A percentile compares a stretch with the other conserved stretches of the same genome.
Conservation (phyloP, 2,113 vertebrate species). For the Lophius piscatorius region DNA sequence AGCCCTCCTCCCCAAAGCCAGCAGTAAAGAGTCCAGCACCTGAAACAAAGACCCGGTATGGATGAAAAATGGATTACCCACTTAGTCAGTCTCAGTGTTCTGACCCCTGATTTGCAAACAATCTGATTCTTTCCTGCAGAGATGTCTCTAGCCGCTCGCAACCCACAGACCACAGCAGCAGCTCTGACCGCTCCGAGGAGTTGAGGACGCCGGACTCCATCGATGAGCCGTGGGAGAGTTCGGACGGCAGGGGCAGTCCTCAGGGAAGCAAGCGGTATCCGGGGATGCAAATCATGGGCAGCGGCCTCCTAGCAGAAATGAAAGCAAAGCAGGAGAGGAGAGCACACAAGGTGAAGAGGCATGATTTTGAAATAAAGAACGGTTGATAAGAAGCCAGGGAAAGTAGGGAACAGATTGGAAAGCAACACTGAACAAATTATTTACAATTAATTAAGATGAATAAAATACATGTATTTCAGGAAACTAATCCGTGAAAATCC, state of each 20-base stretch:
- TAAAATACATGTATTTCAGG: no score
- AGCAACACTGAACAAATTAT: no score
- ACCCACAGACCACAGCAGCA: conserved; percentile 80
- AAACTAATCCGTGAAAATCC: no score
- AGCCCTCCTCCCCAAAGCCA: conserved; percentile 85
- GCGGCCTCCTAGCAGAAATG: conserved; percentile 94
- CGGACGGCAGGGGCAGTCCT: conserved; percentile 83
- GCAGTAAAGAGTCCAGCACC: conserved; percentile 75
- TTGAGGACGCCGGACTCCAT: conserved; percentile 86
- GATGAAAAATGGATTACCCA: neutral
- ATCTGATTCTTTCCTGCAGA: conserved; percentile 33
- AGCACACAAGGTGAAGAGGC: conserved; percentile 86
- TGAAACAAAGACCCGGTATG: conserved; percentile 76
- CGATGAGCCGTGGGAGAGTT: conserved; percentile 86
- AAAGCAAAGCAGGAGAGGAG: conserved; percentile 96
- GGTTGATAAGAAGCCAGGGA: neutral
- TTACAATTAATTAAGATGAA: no score
- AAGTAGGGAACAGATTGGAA: neutral
- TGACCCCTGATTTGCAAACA: neutral
- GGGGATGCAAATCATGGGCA: conserved; percentile 92
- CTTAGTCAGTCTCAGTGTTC: neutral
- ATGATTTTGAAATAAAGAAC: neutral
- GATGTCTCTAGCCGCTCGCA: conserved; percentile 64
- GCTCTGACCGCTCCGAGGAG: conserved; percentile 86
- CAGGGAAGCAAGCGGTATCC: conserved; percentile 86